Base-by-base conservation (phyloP, 1,140 invertebrate genomes). In the Hyphantria cunea region DNA sequence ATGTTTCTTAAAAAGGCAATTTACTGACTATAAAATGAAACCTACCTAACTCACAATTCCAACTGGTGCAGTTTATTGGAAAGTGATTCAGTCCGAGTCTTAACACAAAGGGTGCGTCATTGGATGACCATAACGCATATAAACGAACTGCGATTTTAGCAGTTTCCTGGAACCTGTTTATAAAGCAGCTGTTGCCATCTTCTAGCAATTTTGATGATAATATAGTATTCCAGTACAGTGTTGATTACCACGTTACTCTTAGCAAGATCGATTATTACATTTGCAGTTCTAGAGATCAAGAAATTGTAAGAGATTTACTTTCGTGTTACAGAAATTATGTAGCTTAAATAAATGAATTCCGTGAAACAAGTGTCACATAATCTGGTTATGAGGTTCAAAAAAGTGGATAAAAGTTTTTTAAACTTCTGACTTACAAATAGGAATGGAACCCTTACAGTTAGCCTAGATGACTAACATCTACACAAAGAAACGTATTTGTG, bases 21-120 rank as follows among this genome's bases (percentile, higher is more conserved):
- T n/a, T 11, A 37, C n/a, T 44, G 6, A 44, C 41, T 44, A 44
- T 25, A 25, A 25, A 25, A 25, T 5, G 17, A 3, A 25, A 25
- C 17, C 5, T 25, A 25, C 5, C 5, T 25, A 25, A 25, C 17
- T 25, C 17, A 25, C 17, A 25, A 25, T 25, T 25, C 17, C 52
- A 52, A 63, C 66, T 77, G 58, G 65, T 65, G 61, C 64, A 59
- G 54, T 68, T 68, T 71, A 68, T 74, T 78, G 70, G 66, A 65
- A 70, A 76, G 62, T 68, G 73, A 73, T 66, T 75, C 65, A 63
- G 64, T 51, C 50, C 51, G 50, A 54, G n/a, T 54, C 34, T 12
- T 13, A 32, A 15, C 32, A 50, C 37, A 44, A 44, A 44, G 33
- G 48, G 69, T 71, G 69, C 64, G 68, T 70, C 68, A 68, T 47